These are phyloP conservation scores for Todiramphus saurophagus DNA, from an alignment of 2,113 vertebrate species.

Conservation along the genomic window DNA sequence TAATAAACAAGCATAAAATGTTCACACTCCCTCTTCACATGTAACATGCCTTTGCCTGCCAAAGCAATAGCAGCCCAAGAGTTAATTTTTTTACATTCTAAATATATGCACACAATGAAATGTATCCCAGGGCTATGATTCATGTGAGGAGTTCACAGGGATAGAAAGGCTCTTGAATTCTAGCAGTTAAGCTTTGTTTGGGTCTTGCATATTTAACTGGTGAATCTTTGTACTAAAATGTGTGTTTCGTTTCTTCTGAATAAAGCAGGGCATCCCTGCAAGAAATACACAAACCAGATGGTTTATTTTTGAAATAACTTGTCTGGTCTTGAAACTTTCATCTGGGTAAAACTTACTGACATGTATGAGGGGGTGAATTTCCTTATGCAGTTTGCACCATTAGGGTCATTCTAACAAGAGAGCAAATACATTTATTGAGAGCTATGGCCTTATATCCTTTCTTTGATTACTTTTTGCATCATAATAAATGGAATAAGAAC, in stretches of 20 bases:
- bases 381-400: neutral
- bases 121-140: slow-evolving; percentile 22
- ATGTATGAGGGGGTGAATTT: neutral
- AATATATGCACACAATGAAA: neutral
- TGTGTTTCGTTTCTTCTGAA: neutral
- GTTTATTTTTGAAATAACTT: neutral
- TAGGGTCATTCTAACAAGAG: neutral
- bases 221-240: neutral
- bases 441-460: neutral
- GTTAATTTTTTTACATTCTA: slow-evolving; percentile 36
- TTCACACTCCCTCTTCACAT: neutral
- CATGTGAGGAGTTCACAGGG: slow-evolving; percentile 5
- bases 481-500: neutral
- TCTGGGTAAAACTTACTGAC: neutral
- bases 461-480: neutral
- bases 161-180: slow-evolving; percentile 23
- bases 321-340: neutral
- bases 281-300: neutral
- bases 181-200: neutral
- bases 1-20: neutral
- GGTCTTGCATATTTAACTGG: neutral
- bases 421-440: neutral
- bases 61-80: neutral
- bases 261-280: neutral
- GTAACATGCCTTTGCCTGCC: neutral